Percentiles rank a stretch among this genome's conserved stretches.
phyloP scores from a whole-genome alignment of 2,797 vertebrate species.

The Cygnus olor region DNA sequence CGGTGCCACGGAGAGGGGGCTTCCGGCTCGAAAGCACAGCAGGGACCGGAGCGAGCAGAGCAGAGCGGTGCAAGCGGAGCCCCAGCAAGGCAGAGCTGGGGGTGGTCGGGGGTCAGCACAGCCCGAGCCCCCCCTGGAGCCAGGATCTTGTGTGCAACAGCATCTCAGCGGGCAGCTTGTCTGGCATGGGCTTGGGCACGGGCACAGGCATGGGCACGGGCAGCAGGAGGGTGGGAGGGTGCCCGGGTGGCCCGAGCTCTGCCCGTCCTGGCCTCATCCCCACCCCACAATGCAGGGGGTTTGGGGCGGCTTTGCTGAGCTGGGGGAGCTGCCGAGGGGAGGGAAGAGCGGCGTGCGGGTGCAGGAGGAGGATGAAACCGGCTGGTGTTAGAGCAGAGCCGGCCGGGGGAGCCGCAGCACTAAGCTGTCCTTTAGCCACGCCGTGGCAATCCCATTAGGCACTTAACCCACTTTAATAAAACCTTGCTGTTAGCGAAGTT shows the following conservation, averaged over 20 bases:
- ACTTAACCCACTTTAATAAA: constrained; percentile 12
- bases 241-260: background rate
- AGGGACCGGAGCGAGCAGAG: background rate
- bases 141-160: too few relatives aligned
- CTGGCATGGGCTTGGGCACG: background rate
- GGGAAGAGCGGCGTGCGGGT: background rate
- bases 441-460: background rate
- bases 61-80: background rate
- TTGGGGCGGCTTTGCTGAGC: constrained; percentile 24
- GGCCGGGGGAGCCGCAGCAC: accelerated
- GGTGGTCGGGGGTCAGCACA: background rate
- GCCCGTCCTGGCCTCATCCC: background rate
- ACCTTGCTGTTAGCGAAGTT: background rate
- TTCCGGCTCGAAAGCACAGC: background rate
- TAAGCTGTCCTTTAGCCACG: background rate
- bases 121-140: background rate
- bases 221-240: background rate
- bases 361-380: background rate
- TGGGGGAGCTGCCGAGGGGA: background rate
- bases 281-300: background rate
- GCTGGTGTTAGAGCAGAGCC: background rate
- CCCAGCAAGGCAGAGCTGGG: background rate
- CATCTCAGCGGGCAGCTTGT: background rate
- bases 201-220: background rate
- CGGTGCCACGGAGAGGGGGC: background rate